Percentiles rank a stretch among this genome's conserved stretches.
These are phyloP conservation scores for Coluber constrictor DNA, from an alignment of 2,797 vertebrate species.

Conservation along the genomic window DNA sequence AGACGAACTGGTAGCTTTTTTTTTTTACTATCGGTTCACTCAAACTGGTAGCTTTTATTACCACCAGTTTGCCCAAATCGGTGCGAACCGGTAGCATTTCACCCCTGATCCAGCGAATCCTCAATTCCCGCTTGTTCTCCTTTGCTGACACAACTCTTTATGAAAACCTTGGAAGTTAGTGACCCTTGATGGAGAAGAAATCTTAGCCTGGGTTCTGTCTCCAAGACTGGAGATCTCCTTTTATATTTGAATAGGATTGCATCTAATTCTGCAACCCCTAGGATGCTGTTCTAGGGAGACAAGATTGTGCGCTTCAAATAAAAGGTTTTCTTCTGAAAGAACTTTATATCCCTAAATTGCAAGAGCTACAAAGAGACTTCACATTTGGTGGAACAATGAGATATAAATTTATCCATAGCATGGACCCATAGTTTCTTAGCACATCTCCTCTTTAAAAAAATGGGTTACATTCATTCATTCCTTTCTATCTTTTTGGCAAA, in stretches of 20 bases:
- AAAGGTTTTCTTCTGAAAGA: neutral
- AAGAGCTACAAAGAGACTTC: neutral
- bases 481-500: neutral
- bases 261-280: neutral
- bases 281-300: neutral
- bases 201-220: neutral
- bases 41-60: no score
- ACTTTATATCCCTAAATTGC: neutral
- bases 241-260: neutral
- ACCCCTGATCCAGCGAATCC: neutral
- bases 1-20: no score
- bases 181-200: neutral
- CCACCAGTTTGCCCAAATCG: no score
- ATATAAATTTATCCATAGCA: neutral
- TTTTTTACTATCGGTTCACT: no score
- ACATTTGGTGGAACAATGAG: neutral
- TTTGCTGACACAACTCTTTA: neutral
- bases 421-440: neutral
- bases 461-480: neutral
- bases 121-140: no score
- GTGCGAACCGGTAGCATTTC: no score
- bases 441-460: neutral
- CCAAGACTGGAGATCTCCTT: neutral
- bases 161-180: neutral
- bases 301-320: neutral